These are phyloP conservation scores for Eleutherodactylus coqui DNA, from an alignment of 2,797 vertebrate species.

Conservation along the genomic window DNA sequence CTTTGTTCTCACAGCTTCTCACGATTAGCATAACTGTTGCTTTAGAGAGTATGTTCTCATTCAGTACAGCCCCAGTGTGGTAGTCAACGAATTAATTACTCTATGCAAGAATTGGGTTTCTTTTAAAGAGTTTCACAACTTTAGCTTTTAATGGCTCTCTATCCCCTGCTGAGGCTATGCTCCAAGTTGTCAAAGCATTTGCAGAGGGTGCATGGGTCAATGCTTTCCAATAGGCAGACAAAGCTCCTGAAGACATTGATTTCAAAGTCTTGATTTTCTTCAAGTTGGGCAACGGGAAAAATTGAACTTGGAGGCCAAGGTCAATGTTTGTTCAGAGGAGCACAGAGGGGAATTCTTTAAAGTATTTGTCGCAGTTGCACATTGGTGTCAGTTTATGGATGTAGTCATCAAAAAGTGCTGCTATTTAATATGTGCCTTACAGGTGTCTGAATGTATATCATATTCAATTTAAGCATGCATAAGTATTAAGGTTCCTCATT, in stretches of 20 bases:
- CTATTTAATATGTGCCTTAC: slow-evolving; percentile 12
- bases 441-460: background rate
- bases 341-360: slow-evolving; percentile 30
- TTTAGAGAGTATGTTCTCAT: slow-evolving; percentile 69
- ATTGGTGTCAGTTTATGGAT: slow-evolving; percentile 21
- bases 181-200: slow-evolving; percentile 73
- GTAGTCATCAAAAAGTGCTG: background rate
- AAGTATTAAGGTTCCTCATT: background rate
- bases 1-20: slow-evolving; percentile 65
- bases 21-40: slow-evolving; percentile 65
- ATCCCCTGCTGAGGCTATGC: slow-evolving; percentile 70
- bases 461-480: background rate
- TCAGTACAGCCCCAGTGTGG: slow-evolving; percentile 67
- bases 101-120: slow-evolving; percentile 68
- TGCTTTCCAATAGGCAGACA: slow-evolving; percentile 64
- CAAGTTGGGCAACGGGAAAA: slow-evolving; percentile 25
- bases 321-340: slow-evolving; percentile 51
- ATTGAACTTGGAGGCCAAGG: slow-evolving; percentile 39
- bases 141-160: slow-evolving; percentile 66
- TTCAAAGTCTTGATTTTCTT: slow-evolving; percentile 65
- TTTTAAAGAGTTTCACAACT: slow-evolving; percentile 72
- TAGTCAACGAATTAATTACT: slow-evolving; percentile 77
- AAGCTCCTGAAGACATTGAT: slow-evolving; percentile 58
- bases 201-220: slow-evolving; percentile 66
- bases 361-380: slow-evolving; percentile 39